These are phyloP conservation scores for Ips typographus DNA, from an alignment of 1,140 invertebrate genomes.

Conservation along the genomic window DNA sequence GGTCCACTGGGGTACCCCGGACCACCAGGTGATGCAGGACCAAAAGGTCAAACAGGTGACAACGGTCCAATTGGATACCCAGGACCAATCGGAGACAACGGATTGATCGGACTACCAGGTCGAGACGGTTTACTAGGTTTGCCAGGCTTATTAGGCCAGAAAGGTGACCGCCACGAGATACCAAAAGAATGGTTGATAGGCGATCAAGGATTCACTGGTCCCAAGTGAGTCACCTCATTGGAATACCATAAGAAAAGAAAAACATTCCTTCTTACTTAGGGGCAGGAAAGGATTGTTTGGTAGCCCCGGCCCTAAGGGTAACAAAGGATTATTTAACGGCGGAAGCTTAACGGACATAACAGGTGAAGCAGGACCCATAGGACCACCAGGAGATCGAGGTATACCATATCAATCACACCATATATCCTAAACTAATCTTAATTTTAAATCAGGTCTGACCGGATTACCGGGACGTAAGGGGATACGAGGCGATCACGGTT, in stretches of 20 bases:
- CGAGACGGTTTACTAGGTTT: conserved; percentile 55
- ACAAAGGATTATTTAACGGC: too few species aligned
- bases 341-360: too few species aligned
- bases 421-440: background rate
- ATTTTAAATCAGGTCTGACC: conserved; percentile 41
- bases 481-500: conserved; percentile 64
- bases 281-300: too few species aligned
- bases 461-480: conserved; percentile 62
- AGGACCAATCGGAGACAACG: conserved; percentile 62
- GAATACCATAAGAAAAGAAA: conserved; percentile 37
- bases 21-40: conserved; percentile 60
- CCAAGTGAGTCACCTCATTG: conserved; percentile 44
- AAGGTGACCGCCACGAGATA: conserved; percentile 55
- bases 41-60: conserved; percentile 58
- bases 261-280: too few species aligned
- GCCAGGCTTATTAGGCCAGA: conserved; percentile 60
- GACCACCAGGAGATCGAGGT: conserved; percentile 44
- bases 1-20: conserved; percentile 62
- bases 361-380: conserved; percentile 35
- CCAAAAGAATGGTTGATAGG: conserved; percentile 55
- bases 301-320: too few species aligned
- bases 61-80: conserved; percentile 45
- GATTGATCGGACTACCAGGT: conserved; percentile 54
- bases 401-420: conserved; percentile 27
- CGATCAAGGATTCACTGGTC: conserved; percentile 49